Percentiles rank a stretch among this genome's conserved stretches.
phyloP scores from a whole-genome alignment of 2,888 invertebrate species.

The Gryllus longicercus region DNA sequence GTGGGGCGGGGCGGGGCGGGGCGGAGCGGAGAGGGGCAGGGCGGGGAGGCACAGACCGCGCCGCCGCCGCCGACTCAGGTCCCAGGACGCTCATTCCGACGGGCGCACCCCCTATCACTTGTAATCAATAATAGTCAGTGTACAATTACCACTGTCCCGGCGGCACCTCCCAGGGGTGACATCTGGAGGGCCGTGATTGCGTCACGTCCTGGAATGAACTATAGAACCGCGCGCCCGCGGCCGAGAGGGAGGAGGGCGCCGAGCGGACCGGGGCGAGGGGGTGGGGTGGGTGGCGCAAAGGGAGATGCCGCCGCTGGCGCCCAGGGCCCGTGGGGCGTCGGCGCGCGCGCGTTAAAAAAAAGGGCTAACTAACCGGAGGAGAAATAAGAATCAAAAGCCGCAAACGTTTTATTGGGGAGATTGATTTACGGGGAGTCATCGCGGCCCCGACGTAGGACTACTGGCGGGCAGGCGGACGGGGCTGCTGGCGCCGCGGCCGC shows the following conservation, averaged over 20 bases:
- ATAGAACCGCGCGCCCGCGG: not conserved
- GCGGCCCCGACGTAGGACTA: no score
- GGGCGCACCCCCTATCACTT: constrained; percentile 22
- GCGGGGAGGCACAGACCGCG: not conserved
- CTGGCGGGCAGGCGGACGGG: not conserved
- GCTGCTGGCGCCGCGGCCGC: not conserved
- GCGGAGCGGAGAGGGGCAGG: no score
- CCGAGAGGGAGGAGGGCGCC: not conserved
- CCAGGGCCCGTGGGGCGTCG: not conserved
- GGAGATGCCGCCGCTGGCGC: not conserved
- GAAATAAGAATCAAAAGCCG: constrained; percentile 10
- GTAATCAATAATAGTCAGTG: constrained; percentile 29
- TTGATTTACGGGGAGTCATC: not conserved
- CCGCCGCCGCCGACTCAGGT: constrained; percentile 19
- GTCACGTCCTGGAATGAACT: constrained; percentile 45
- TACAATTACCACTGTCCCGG: constrained; percentile 28
- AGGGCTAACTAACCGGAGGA: constrained; percentile 11
- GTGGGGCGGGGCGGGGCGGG: not conserved
- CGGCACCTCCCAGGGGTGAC: constrained; percentile 36
- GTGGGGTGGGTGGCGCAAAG: not conserved
- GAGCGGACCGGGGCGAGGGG: not conserved
- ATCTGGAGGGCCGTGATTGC: constrained; percentile 39
- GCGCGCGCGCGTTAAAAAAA: not conserved
- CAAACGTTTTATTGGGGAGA: constrained; percentile 10
- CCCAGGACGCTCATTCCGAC: constrained; percentile 27